A percentile compares a stretch with the other conserved stretches of the same genome.
These are phyloP conservation scores for Notocelia uddmanniana DNA, from an alignment of 2,888 invertebrate genomes.

Conservation along the genomic window DNA sequence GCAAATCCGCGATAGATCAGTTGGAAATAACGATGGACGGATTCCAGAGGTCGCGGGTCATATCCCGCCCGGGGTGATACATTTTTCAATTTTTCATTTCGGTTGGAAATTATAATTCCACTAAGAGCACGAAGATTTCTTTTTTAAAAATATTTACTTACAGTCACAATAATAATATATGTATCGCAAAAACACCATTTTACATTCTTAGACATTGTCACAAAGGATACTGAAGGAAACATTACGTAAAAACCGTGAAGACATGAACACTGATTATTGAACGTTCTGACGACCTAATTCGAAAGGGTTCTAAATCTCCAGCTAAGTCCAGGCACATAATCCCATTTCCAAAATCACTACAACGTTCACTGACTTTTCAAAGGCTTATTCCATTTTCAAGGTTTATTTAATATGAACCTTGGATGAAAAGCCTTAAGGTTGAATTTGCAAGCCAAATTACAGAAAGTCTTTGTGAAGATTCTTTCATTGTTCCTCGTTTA, in stretches of 20 bases:
- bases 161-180: background rate
- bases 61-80: no score
- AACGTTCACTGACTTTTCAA: background rate
- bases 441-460: background rate
- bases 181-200: background rate
- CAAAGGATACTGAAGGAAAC: conserved; percentile 21
- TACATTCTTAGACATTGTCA: background rate
- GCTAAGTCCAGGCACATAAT: no score
- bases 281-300: background rate
- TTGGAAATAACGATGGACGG: no score
- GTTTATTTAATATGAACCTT: background rate
- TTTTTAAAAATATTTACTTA: no score
- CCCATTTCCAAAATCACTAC: background rate
- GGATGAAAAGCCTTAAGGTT: background rate
- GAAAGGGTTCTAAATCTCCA: background rate
- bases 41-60: no score
- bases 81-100: no score
- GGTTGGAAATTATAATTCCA: no score
- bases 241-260: conserved; percentile 9
- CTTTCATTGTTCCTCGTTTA: conserved; percentile 14
- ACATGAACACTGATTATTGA: conserved; percentile 29
- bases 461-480: background rate
- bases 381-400: background rate
- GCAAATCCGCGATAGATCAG: no score
- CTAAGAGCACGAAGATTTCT: no score